These are phyloP conservation scores for Bactericera cockerelli DNA, from an alignment of 1,140 invertebrate species.

Conservation along the genomic window DNA sequence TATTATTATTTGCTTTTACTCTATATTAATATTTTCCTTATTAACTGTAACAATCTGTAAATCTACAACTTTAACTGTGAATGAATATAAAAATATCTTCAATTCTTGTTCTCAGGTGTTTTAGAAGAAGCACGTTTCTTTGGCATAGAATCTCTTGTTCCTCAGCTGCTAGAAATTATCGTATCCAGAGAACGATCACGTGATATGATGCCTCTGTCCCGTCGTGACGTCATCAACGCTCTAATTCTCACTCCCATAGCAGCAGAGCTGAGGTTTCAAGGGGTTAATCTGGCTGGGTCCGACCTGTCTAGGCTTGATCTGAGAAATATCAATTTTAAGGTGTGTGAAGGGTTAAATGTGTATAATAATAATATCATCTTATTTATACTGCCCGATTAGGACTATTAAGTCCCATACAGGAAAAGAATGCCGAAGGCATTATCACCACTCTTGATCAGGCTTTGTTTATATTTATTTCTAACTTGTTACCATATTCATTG, in stretches of 20 bases:
- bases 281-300: slow-evolving; percentile 76
- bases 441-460: no score
- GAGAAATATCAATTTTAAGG: slow-evolving; percentile 89
- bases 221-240: slow-evolving; percentile 74
- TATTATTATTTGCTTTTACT: no score
- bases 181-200: slow-evolving; percentile 25
- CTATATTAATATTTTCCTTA: no score
- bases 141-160: slow-evolving; percentile 64
- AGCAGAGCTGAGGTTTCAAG: slow-evolving; percentile 78
- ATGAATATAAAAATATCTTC: no score
- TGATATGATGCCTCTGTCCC: slow-evolving; percentile 53
- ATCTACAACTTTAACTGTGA: no score
- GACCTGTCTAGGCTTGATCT: slow-evolving; percentile 83
- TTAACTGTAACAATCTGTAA: no score
- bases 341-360: slow-evolving; percentile 24
- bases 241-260: slow-evolving; percentile 64
- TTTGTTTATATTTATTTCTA: no score
- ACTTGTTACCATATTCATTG: no score
- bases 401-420: no score
- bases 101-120: slow-evolving; percentile 55
- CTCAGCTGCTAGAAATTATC: slow-evolving; percentile 39
- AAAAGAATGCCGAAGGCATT: no score
- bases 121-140: slow-evolving; percentile 94
- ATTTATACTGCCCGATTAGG: no score
- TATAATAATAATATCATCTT: no score